phyloP scores from a whole-genome alignment of 2,113 vertebrate species.

The Megaceryle torquata region DNA sequence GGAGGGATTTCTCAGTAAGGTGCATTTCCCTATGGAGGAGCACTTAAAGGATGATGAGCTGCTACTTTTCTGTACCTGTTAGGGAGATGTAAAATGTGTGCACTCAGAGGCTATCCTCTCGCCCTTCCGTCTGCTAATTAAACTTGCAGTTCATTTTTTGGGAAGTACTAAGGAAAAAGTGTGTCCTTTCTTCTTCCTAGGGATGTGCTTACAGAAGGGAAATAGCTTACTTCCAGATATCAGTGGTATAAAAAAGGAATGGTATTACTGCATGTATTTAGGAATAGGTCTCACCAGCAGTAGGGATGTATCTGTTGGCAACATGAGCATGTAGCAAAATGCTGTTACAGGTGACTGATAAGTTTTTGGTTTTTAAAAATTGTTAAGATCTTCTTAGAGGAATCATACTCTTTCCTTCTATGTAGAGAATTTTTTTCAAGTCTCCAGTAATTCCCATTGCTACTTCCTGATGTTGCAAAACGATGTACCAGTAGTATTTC shows the following conservation, averaged over 20 bases:
- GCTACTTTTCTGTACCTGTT: background rate
- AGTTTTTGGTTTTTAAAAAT: background rate
- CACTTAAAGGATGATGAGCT: background rate
- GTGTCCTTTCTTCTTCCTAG: background rate
- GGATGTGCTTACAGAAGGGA: background rate
- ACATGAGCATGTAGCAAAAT: background rate
- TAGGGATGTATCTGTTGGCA: fast-evolving
- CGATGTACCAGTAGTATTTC: background rate
- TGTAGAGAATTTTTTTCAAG: background rate
- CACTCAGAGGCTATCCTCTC: background rate
- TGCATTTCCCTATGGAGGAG: background rate
- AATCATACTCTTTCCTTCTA: background rate
- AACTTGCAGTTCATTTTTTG: background rate
- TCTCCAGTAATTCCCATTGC: background rate
- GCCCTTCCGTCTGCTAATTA: background rate
- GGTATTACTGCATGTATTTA: background rate
- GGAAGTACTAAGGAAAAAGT: background rate
- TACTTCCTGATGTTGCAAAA: background rate
- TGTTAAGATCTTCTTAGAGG: background rate
- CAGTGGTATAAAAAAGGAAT: background rate
- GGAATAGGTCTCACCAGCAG: background rate
- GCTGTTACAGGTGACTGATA: background rate
- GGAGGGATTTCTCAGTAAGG: background rate
- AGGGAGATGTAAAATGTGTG: background rate
- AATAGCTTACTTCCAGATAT: background rate